Evolutionary conservation across 2,888 invertebrate genomes (phyloP).

Genomic region (Sesamia inferens): DNA sequence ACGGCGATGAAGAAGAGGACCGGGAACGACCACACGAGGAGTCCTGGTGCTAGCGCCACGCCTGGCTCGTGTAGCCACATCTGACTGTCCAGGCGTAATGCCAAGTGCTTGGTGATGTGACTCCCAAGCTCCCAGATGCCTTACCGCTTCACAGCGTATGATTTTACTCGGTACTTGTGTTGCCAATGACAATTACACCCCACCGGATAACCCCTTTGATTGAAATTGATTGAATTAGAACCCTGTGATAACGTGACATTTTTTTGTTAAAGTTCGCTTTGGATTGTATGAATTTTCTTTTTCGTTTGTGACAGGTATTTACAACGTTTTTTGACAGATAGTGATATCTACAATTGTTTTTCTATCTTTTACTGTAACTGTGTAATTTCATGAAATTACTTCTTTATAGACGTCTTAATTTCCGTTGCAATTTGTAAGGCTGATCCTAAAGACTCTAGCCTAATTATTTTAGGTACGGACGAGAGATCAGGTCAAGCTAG

Average conservation of each 20-base stretch:
- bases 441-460: background rate
- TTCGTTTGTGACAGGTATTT: slow-evolving; percentile 24
- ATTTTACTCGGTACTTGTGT: slow-evolving; percentile 48
- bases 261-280: slow-evolving; percentile 38
- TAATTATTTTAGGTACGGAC: slow-evolving; percentile 10
- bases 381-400: slow-evolving; percentile 9
- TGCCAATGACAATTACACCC: slow-evolving; percentile 58
- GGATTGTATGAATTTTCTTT: slow-evolving; percentile 46
- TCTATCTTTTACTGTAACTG: background rate
- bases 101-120: slow-evolving; percentile 60
- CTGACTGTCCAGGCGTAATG: slow-evolving; percentile 60
- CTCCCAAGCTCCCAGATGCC: slow-evolving; percentile 78
- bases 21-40: slow-evolving; percentile 93
- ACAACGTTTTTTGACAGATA: slow-evolving; percentile 40
- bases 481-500: too few relatives aligned
- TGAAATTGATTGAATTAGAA: slow-evolving; percentile 56
- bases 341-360: slow-evolving; percentile 22
- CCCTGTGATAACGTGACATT: slow-evolving; percentile 54
- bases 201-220: slow-evolving; percentile 54
- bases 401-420: slow-evolving; percentile 12
- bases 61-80: slow-evolving; percentile 86
- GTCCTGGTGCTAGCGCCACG: slow-evolving; percentile 94
- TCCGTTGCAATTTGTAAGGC: slow-evolving; percentile 3
- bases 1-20: slow-evolving; percentile 96
- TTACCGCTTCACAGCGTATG: slow-evolving; percentile 75